phyloP scores from a whole-genome alignment of 1,140 invertebrate genomes.

The Manduca sexta region DNA sequence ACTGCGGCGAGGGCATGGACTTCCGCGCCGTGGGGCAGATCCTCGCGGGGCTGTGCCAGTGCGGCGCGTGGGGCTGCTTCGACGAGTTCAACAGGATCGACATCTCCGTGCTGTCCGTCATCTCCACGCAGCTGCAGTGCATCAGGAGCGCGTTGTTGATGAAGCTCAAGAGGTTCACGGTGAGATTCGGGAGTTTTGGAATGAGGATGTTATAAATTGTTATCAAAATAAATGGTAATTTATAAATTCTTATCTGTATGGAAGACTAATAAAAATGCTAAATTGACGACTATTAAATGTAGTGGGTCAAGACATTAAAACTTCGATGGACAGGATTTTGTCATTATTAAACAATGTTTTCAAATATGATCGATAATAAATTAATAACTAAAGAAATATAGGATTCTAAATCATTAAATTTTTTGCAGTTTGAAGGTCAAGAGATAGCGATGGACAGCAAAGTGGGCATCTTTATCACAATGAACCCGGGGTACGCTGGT shows the following conservation, averaged over 20 bases:
- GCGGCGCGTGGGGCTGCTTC: slow-evolving; percentile 92
- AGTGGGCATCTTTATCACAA: slow-evolving; percentile 94
- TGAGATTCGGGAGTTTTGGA: slow-evolving; percentile 46
- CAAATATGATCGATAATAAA: background rate
- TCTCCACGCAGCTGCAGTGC: slow-evolving; percentile 91
- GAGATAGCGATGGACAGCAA: slow-evolving; percentile 87
- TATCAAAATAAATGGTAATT: too few relatives aligned
- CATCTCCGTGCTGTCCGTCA: slow-evolving; percentile 91
- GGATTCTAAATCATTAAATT: background rate
- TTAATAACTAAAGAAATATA: too few relatives aligned
- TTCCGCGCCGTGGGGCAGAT: slow-evolving; percentile 90
- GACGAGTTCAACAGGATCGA: slow-evolving; percentile 95
- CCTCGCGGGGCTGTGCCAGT: slow-evolving; percentile 84
- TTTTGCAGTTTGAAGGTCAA: slow-evolving; percentile 84
- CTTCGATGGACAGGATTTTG: too few relatives aligned
- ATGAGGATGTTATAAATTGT: too few relatives aligned
- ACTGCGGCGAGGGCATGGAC: slow-evolving; percentile 95
- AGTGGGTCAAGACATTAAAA: too few relatives aligned
- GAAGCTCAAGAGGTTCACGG: slow-evolving; percentile 82
- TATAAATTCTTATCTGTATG: too few relatives aligned
- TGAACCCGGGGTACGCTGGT: slow-evolving; percentile 94
- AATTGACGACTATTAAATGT: too few relatives aligned
- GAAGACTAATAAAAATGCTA: too few relatives aligned
- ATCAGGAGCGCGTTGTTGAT: slow-evolving; percentile 87
- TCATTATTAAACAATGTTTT: too few relatives aligned